Evolutionary conservation across 2,113 vertebrate species (phyloP).

Genomic region (Platichthys stellatus): DNA sequence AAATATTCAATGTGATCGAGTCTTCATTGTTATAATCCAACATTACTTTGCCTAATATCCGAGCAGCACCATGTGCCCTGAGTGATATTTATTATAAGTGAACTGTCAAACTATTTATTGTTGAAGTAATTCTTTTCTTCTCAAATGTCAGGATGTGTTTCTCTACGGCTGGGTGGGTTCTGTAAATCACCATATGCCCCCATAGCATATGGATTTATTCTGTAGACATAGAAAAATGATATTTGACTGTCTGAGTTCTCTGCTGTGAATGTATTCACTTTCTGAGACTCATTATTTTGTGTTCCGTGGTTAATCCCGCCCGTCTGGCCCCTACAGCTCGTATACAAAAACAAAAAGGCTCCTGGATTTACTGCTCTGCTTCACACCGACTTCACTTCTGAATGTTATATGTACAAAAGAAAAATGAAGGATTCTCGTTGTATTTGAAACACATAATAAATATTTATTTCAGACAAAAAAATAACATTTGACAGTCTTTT

Average conservation of each 20-base stretch:
- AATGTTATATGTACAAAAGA: background rate
- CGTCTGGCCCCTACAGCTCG: background rate
- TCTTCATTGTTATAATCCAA: too few relatives aligned
- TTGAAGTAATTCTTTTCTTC: background rate
- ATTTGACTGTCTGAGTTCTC: constrained; percentile 17
- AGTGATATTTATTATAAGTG: background rate
- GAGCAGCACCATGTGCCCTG: background rate
- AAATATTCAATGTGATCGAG: too few relatives aligned
- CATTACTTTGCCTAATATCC: too few relatives aligned
- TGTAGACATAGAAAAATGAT: constrained; percentile 3
- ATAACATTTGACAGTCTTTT: constrained; percentile 74
- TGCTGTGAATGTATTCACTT: constrained; percentile 10
- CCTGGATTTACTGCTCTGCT: constrained; percentile 7
- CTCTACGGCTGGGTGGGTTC: background rate
- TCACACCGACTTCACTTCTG: background rate
- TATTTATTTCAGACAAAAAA: constrained; percentile 82
- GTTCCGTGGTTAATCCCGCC: constrained; percentile 22
- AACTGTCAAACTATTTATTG: background rate
- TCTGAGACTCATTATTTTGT: constrained; percentile 38
- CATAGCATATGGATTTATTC: constrained; percentile 1
- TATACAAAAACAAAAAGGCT: constrained; percentile 13
- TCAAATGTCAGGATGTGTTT: constrained; percentile 10
- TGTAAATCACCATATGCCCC: constrained; percentile 6
- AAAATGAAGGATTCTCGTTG: background rate
- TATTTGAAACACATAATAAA: constrained; percentile 79